Base-by-base conservation (phyloP, 1,140 invertebrate genomes). In the Cyclargus thomasi region DNA sequence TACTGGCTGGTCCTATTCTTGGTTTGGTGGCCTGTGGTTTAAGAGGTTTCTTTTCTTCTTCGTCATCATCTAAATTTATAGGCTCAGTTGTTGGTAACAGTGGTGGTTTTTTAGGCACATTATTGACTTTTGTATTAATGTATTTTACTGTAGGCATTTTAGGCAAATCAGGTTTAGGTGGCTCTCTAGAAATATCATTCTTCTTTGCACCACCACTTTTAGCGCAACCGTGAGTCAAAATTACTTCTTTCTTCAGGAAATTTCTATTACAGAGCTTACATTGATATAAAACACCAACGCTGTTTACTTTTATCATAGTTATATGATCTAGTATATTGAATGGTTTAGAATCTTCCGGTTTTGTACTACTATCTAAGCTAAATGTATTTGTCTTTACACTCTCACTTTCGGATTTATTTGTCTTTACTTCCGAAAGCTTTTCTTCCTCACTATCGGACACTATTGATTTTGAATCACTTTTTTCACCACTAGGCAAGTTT, bases 231-330 rank as follows among this genome's bases (percentile, higher is more conserved):
- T 90, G 88, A 64, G 75, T 70, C 68, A 85, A 70, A 5, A 90
- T 83, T 11, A 87, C 80, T 62, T 89, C 82, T 69, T 84, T 87
- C 66, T 84, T 88, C 1, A 90, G 67, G 66, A 90, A 90, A 68
- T 90, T 90, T 73, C 86, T 82, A 67, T 89, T 88, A 65, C 88
- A 90, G 53, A 90, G 68, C 67, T 86, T 86, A 70, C 88, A 90
- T 69, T 88, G 85, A 68, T 84, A 89, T 63, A 90, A 70, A 20
- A 81, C 68, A 66, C 88, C 88, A 10, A 88, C 86, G 29, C 84
- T 82, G 74, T 84, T 88, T 3, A 90, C 88, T 81, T 88, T 90
- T 8, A 90, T 88, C 71, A 77, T 88, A 66, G 77, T 84, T 11
- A 90, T 77, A 71, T 88, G 79, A 66, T 90, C 81, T 83, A 89